These are phyloP conservation scores for Stomorhina lunata DNA, from an alignment of 2,888 invertebrate genomes.

Conservation along the genomic window DNA sequence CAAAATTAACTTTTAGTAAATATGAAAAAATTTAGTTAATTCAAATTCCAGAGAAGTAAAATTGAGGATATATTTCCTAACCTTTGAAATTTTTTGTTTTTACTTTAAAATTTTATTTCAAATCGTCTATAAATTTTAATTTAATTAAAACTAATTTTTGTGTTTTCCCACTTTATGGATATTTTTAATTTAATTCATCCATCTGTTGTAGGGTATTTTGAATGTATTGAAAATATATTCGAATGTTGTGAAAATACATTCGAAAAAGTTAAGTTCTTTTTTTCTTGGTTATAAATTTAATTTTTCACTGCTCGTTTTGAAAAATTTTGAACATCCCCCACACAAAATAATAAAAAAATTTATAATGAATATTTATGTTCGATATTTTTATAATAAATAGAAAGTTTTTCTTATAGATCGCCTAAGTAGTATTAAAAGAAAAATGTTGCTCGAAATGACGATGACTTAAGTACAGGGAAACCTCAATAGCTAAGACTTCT, in stretches of 20 bases:
- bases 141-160: not conserved
- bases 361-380: slow-evolving; percentile 30
- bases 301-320: slow-evolving; percentile 62
- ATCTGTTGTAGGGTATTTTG: slow-evolving; percentile 12
- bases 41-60: not conserved
- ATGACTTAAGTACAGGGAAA: slow-evolving; percentile 31
- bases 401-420: slow-evolving; percentile 20
- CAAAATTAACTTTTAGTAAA: not conserved
- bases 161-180: not conserved
- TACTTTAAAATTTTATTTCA: not conserved
- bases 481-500: not conserved
- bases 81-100: not conserved
- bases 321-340: slow-evolving; percentile 60
- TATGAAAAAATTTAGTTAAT: not conserved
- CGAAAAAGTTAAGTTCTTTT: not conserved
- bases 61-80: not conserved
- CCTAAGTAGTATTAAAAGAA: slow-evolving; percentile 2
- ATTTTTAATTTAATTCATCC: not conserved
- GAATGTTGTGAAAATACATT: not conserved
- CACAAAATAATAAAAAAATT: slow-evolving; percentile 49
- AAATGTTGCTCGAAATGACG: slow-evolving; percentile 14
- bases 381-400: slow-evolving; percentile 23
- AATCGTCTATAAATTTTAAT: not conserved
- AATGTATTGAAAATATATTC: not conserved
- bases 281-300: slow-evolving; percentile 49